Evolutionary conservation across 2,113 vertebrate species (phyloP), one percentile per base, ranked within the genome.

Genomic region (Gobio gobio): DNA sequence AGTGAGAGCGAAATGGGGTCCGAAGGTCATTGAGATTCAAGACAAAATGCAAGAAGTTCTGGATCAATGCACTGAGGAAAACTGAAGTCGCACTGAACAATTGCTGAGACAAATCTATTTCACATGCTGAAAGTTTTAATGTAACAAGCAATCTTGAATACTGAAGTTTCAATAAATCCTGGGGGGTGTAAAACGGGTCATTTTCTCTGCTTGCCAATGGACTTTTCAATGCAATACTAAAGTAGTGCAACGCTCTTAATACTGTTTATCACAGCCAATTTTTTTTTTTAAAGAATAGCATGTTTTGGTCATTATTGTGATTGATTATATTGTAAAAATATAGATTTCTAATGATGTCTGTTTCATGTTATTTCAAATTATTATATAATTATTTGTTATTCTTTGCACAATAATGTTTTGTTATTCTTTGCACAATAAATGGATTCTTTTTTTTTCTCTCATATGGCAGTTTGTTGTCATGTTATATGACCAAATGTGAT

Each of bases 41-140:
- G 2, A 22, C n/a, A 94, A 94, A 89, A 94, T 95, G 93, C 85
- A 92, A 81, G 93, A 94, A 45, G 88, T 92, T 22, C 91, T 95
- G 84, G 88, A 90, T 43, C 91, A 92, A 75, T 95, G 95, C 91
- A 83, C 90, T 82, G 66, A 89, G 49, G 72, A 86, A 74, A 58
- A 85, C 43, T 83, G 59, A 86, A 16, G 9, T 49, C 47, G 54
- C 45, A 82, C 70, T 85, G 68, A 70, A 40, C n/a, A 4, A 40
- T 13, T 49, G 13, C 22, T 61, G 24, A 73, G 61, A 83, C 59
- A 40, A 47, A 47, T 45, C 45, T 40, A 68, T 89, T 73, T 86
- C 29, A 59, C 40, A 24, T 78, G 74, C 70, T 76, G 29, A 78
- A 66, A 20, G 45, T 24, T 66, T 47, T 64, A 86, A 68, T 7